These are phyloP conservation scores for Diarsia brunnea DNA, from an alignment of 2,888 invertebrate species.

Conservation along the genomic window DNA sequence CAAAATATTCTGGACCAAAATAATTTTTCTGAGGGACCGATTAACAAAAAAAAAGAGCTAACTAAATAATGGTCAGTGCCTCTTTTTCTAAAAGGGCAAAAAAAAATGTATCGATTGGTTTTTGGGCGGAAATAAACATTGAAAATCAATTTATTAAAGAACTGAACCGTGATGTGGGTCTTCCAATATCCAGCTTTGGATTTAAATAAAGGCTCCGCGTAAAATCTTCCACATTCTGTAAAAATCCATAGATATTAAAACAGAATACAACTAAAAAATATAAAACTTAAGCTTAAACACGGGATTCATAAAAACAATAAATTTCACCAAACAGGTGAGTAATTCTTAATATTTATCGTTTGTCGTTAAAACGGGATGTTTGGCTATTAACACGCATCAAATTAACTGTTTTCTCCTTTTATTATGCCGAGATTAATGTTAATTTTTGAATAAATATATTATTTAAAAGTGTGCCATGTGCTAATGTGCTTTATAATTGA, in stretches of 20 bases:
- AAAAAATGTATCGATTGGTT: neutral
- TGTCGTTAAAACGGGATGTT: slow-evolving; percentile 64
- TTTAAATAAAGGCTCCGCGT: neutral
- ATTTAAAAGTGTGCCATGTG: slow-evolving; percentile 59
- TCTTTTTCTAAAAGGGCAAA: neutral
- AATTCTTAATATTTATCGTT: slow-evolving; percentile 37
- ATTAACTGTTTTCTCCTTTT: slow-evolving; percentile 52
- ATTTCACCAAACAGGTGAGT: slow-evolving; percentile 18
- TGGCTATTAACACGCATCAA: slow-evolving; percentile 37
- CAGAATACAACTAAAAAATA: slow-evolving; percentile 4
- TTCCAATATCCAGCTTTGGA: neutral
- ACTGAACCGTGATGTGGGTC: neutral
- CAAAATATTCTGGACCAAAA: neutral
- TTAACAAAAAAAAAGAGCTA: neutral
- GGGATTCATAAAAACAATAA: slow-evolving; percentile 30
- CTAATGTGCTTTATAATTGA: slow-evolving; percentile 40
- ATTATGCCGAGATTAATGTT: slow-evolving; percentile 52
- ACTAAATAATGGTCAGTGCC: neutral
- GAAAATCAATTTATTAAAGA: neutral
- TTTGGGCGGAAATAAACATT: neutral
- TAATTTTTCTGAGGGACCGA: neutral
- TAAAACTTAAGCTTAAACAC: neutral
- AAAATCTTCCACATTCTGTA: neutral
- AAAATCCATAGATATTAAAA: slow-evolving; percentile 8
- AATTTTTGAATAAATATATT: slow-evolving; percentile 50